These are phyloP conservation scores for Diaperis boleti DNA, from an alignment of 2,888 invertebrate genomes.

Conservation along the genomic window DNA sequence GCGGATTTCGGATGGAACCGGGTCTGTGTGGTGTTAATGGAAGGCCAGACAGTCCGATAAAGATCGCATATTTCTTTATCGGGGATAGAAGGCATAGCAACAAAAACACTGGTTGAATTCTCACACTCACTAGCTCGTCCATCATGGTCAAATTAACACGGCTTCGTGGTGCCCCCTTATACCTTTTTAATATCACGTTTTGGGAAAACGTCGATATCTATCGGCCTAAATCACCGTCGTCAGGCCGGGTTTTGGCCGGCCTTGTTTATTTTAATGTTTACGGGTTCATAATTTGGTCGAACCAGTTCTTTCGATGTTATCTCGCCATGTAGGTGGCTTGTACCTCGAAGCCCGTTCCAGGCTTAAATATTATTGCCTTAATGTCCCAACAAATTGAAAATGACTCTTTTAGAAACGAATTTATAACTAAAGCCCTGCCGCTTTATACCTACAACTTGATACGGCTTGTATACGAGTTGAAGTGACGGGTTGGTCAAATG, in stretches of 20 bases:
- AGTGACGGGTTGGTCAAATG: too few relatives aligned
- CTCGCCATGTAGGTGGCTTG: conserved; percentile 62
- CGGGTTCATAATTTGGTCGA: conserved; percentile 61
- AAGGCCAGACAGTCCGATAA: conserved; percentile 36
- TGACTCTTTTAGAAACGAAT: conserved; percentile 50
- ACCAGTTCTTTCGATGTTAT: conserved; percentile 60
- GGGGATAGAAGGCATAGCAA: conserved; percentile 18
- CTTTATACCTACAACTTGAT: too few relatives aligned
- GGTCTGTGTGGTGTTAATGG: conserved; percentile 29
- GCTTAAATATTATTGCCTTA: conserved; percentile 55
- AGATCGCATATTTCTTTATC: conserved; percentile 38
- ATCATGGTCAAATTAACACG: conserved; percentile 45
- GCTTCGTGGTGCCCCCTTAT: conserved; percentile 33
- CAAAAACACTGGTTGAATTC: conserved; percentile 40
- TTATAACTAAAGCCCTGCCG: conserved; percentile 10
- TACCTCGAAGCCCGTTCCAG: conserved; percentile 57
- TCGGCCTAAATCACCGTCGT: conserved; percentile 50
- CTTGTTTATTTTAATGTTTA: conserved; percentile 62
- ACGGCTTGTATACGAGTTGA: too few relatives aligned
- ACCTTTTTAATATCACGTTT: conserved; percentile 45
- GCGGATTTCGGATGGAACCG: conserved; percentile 6
- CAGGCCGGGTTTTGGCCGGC: conserved; percentile 39
- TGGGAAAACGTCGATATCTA: conserved; percentile 44
- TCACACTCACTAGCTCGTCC: conserved; percentile 42
- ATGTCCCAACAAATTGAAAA: conserved; percentile 61